These are phyloP conservation scores for Sympetrum striolatum DNA, from an alignment of 2,888 invertebrate species.

Conservation along the genomic window DNA sequence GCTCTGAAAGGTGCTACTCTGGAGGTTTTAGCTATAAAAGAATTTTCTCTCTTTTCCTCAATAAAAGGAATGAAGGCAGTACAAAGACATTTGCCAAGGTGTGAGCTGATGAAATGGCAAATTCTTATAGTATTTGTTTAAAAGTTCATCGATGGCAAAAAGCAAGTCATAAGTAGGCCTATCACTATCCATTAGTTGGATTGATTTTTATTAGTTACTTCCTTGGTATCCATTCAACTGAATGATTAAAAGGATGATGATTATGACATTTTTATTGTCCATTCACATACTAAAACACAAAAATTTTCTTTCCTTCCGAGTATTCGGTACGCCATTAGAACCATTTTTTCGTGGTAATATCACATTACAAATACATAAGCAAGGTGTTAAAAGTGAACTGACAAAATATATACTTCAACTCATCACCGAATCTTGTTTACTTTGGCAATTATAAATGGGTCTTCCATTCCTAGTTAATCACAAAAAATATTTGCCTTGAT, in stretches of 20 bases:
- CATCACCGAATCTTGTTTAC: background rate
- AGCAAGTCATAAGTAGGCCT: background rate
- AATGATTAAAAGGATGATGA: background rate
- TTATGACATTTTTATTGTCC: background rate
- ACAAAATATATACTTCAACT: background rate
- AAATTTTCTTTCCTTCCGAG: background rate
- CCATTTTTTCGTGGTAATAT: background rate
- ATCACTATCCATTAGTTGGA: slow-evolving; percentile 25
- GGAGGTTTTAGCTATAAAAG: slow-evolving; percentile 11
- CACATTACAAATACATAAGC: background rate
- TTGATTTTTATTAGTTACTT: slow-evolving; percentile 26
- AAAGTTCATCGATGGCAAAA: background rate
- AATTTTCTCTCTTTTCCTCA: slow-evolving; percentile 18
- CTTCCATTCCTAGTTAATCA: background rate
- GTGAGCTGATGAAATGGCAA: background rate
- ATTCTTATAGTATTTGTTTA: background rate
- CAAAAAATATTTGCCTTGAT: background rate
- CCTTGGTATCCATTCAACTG: background rate
- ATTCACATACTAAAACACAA: background rate
- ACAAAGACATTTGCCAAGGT: background rate
- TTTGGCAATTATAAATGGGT: background rate
- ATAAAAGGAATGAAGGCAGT: slow-evolving; percentile 5
- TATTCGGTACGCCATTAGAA: background rate
- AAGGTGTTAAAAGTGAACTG: background rate
- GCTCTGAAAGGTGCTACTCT: slow-evolving; percentile 41